Evolutionary conservation across 2,113 vertebrate genomes (phyloP).

Genomic region (Tetraodon nigroviridis): DNA sequence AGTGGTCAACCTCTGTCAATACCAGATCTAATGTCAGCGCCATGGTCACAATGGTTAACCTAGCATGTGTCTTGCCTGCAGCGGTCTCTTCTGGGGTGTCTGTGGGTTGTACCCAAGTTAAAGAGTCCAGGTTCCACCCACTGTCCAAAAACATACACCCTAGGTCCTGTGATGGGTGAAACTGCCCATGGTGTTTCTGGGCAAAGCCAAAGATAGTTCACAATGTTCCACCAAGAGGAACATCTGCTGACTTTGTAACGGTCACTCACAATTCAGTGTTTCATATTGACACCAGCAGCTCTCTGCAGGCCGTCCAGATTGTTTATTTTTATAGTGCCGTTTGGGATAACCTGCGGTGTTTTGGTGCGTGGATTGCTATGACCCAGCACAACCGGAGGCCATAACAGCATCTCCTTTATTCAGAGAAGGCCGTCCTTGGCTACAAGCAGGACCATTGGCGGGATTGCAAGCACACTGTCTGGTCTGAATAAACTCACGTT

Average conservation of each 20-base stretch:
- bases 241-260: constrained; percentile 44
- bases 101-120: no score
- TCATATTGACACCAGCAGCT: not conserved
- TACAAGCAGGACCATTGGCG: constrained; percentile 41
- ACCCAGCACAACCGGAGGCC: constrained; percentile 25
- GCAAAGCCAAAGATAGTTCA: not conserved
- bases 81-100: no score
- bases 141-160: no score
- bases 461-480: constrained; percentile 23
- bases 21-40: no score
- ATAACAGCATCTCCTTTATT: constrained; percentile 51
- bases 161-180: no score
- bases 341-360: constrained; percentile 32
- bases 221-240: constrained; percentile 21
- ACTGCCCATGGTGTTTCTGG: no score
- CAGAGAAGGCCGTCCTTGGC: constrained; percentile 33
- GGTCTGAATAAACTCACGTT: constrained; percentile 28
- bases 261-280: constrained; percentile 17
- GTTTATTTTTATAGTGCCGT: constrained; percentile 35
- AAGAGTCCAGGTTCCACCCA: no score
- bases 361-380: constrained; percentile 21
- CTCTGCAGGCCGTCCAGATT: constrained; percentile 17
- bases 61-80: no score
- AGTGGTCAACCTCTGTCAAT: no score
- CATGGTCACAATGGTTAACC: no score